phyloP scores from a whole-genome alignment of 2,888 invertebrate species.

The Rutpela maculata region DNA sequence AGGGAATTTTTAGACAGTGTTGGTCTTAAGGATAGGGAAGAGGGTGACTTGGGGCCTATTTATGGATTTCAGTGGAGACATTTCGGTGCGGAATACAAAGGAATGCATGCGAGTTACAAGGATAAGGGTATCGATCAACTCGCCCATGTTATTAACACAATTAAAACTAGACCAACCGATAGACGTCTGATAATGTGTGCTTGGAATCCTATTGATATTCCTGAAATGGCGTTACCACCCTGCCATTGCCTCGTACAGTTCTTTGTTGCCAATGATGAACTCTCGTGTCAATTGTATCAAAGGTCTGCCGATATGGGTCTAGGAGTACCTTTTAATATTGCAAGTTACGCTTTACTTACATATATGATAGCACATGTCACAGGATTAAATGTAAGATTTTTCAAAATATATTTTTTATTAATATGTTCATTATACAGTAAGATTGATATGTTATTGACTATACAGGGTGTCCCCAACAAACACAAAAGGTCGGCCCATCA shows the following conservation, averaged over 20 bases:
- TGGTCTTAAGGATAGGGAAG: slow-evolving; percentile 89
- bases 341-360: slow-evolving; percentile 95
- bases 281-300: slow-evolving; percentile 96
- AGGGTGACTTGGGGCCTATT: slow-evolving; percentile 96
- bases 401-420: slow-evolving; percentile 17
- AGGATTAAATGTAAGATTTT: slow-evolving; percentile 82
- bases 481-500: too few relatives aligned
- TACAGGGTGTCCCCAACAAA: too few relatives aligned
- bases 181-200: slow-evolving; percentile 94
- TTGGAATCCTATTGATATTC: slow-evolving; percentile 94
- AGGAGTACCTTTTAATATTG: slow-evolving; percentile 99
- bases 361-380: slow-evolving; percentile 97
- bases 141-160: slow-evolving; percentile 85
- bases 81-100: slow-evolving; percentile 92
- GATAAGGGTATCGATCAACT: slow-evolving; percentile 90
- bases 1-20: slow-evolving; percentile 90
- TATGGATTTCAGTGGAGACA: slow-evolving; percentile 99
- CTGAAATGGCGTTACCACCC: slow-evolving; percentile 96
- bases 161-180: slow-evolving; percentile 88
- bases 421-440: background rate
- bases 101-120: slow-evolving; percentile 88
- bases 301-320: slow-evolving; percentile 98
- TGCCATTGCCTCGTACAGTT: slow-evolving; percentile 98
- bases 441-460: background rate
- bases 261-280: slow-evolving; percentile 87